These are phyloP conservation scores for Spea bombifrons DNA, from an alignment of 2,113 vertebrate species.

Conservation along the genomic window DNA sequence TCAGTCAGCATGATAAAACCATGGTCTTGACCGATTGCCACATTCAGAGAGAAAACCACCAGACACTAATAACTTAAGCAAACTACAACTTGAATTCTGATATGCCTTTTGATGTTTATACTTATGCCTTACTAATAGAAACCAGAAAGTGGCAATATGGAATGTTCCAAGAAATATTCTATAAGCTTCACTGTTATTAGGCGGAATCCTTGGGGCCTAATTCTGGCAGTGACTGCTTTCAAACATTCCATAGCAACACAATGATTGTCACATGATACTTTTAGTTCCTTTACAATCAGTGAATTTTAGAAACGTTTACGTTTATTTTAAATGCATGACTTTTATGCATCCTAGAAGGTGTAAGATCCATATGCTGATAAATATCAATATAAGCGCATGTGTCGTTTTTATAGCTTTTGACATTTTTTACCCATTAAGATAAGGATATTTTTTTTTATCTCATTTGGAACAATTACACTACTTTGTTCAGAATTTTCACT, in stretches of 20 bases:
- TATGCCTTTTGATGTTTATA: constrained; percentile 25
- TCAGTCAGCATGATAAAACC: constrained; percentile 22
- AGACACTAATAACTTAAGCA: constrained; percentile 33
- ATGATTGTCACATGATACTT: constrained; percentile 16
- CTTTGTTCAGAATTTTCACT: background rate
- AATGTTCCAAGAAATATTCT: constrained; percentile 36
- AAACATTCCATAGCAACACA: constrained; percentile 7
- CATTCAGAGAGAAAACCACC: constrained; percentile 19
- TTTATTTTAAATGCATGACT: constrained; percentile 12
- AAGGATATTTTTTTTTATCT: constrained; percentile 9
- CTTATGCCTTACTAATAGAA: constrained; percentile 36
- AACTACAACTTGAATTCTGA: constrained; percentile 23
- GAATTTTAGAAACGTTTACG: background rate
- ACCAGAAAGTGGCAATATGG: background rate
- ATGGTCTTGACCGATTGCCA: constrained; percentile 14
- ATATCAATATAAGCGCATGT: background rate
- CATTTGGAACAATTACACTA: constrained; percentile 5
- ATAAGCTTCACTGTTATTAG: constrained; percentile 25
- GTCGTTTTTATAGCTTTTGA: constrained; percentile 1
- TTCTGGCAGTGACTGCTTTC: constrained; percentile 6
- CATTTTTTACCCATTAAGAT: constrained; percentile 14
- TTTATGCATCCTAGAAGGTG: constrained; percentile 11
- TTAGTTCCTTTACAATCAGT: background rate
- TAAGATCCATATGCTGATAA: constrained; percentile 33
- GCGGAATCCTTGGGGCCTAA: constrained; percentile 6